phyloP scores from a whole-genome alignment of 1,140 invertebrate species.

The Octopus bimaculoides region DNA sequence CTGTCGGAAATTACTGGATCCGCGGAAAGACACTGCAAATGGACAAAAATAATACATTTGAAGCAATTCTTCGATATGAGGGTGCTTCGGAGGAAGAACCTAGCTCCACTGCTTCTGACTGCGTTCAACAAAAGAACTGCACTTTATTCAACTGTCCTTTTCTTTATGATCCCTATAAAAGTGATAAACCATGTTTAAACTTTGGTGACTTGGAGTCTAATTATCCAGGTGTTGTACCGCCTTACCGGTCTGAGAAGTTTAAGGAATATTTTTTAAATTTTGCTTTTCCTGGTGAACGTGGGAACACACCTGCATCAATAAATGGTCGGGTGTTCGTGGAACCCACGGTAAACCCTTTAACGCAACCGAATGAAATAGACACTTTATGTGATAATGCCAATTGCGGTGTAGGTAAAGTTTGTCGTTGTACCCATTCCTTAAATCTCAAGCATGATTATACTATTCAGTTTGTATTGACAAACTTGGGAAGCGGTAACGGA shows the following conservation, averaged over 20 bases:
- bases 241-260: neutral
- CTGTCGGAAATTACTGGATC: constrained; percentile 77
- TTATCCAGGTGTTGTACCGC: constrained; percentile 6
- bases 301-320: constrained; percentile 23
- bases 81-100: neutral
- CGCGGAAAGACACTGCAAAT: constrained; percentile 46
- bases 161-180: constrained; percentile 15
- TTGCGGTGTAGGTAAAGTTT: constrained; percentile 21
- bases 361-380: constrained; percentile 17
- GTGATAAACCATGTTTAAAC: constrained; percentile 19
- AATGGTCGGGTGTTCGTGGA: constrained; percentile 24
- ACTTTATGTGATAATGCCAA: constrained; percentile 15
- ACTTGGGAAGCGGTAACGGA: constrained; percentile 53
- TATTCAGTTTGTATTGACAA: constrained; percentile 35
- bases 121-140: constrained; percentile 18
- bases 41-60: constrained; percentile 19
- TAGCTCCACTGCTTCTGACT: constrained; percentile 13
- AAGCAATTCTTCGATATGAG: constrained; percentile 20
- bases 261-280: constrained; percentile 31
- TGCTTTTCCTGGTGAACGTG: constrained; percentile 27
- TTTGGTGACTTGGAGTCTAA: constrained; percentile 19
- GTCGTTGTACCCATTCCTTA: constrained; percentile 31
- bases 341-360: constrained; percentile 13
- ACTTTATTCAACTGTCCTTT: constrained; percentile 31
- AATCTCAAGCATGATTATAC: constrained; percentile 31